Conservation (phyloP, 2,797 vertebrate species). For the Manis pentadactyla region DNA sequence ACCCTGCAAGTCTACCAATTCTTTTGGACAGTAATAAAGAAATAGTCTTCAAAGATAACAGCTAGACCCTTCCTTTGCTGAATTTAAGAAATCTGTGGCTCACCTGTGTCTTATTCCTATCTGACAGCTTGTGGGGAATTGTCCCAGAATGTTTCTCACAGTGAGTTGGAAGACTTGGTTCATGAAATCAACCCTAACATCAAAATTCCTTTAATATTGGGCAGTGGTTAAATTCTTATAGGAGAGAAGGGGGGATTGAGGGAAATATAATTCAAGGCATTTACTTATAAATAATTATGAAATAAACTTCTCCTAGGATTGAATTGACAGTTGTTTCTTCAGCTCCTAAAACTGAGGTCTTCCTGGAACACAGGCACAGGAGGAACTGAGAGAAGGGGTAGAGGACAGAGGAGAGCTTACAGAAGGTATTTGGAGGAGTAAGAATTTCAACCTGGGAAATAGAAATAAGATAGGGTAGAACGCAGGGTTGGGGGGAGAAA, state of each 20-base stretch:
- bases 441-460: neutral
- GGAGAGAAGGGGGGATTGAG: neutral
- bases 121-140: neutral
- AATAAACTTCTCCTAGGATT: neutral
- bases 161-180: neutral
- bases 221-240: neutral
- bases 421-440: neutral
- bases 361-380: neutral
- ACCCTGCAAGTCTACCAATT: neutral
- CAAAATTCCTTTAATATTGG: neutral
- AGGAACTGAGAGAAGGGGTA: neutral
- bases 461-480: neutral
- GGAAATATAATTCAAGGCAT: neutral
- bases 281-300: conserved; percentile 17
- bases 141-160: neutral
- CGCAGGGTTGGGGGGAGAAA: neutral
- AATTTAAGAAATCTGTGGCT: neutral
- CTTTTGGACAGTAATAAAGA: neutral
- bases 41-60: neutral
- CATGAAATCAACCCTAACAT: neutral
- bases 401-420: neutral
- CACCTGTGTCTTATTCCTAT: neutral
- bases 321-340: neutral
- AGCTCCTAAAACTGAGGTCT: neutral
- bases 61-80: neutral